These are phyloP conservation scores for Amazonetta brasiliensis DNA, from an alignment of 2,797 vertebrate genomes.

Conservation along the genomic window DNA sequence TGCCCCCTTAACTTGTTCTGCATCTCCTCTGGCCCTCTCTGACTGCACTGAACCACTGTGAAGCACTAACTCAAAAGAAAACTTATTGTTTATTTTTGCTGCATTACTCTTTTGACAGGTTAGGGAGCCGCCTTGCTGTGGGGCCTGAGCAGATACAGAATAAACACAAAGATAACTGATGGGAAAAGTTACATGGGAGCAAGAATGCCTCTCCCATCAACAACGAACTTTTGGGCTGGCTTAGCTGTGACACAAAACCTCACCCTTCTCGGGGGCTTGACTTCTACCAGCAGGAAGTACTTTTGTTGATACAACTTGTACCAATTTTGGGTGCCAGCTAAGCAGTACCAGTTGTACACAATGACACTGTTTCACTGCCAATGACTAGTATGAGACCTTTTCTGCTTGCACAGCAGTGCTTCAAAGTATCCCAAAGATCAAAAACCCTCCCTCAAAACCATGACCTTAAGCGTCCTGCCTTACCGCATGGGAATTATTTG, in stretches of 20 bases:
- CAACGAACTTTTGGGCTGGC: not conserved
- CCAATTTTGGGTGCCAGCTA: not conserved
- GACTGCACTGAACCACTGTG: not conserved
- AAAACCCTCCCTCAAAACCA: not conserved
- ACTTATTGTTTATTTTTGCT: not conserved
- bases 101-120: not conserved
- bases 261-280: not conserved
- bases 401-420: not conserved
- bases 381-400: not conserved
- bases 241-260: not conserved
- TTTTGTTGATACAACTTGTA: not conserved
- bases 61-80: not conserved
- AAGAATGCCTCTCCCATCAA: slow-evolving; percentile 7
- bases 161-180: not conserved
- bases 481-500: not conserved
- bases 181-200: not conserved
- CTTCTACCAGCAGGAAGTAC: not conserved
- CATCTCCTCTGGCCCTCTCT: not conserved
- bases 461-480: not conserved
- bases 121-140: not conserved
- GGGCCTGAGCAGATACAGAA: not conserved
- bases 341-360: not conserved
- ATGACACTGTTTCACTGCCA: not conserved
- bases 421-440: not conserved
- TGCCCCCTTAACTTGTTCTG: not conserved